Evolutionary conservation across 1,140 invertebrate species (phyloP), one percentile per base, ranked within the genome.

Genomic region (Bombus waltoni): DNA sequence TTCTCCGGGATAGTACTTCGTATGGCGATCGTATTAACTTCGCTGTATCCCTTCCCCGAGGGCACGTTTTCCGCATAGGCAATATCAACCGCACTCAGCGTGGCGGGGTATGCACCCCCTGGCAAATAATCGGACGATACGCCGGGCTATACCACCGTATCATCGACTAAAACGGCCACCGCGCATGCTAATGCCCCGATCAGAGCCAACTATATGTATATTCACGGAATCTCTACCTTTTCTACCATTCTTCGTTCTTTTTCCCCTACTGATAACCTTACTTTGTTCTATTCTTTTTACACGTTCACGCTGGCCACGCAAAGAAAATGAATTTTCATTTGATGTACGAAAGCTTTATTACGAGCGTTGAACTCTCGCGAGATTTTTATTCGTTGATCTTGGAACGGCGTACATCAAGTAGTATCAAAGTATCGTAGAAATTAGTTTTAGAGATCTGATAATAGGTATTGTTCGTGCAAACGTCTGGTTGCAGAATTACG

Each of bases 61-160:
- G 89, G 85, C 91, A 92, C 91, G 90, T 92, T 89, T 92, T 86
- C 89, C 88, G 89, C 89, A 91, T 87, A 91, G 92, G 88, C 91
- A 91, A 92, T 92, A 92, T 92, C 87, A 90, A 87, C 88, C 88
- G 79, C 80, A 75, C 77, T 77, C 68, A 85, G 77, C 86, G 76
- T 77, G 83, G 44, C 42, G 71, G 75, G 66, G 81, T 85, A 71
- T 86, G 78, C 85, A 87, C 78, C 85, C 82, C 59, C 75, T 81
- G 84, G 88, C 91, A 89, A 92, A 92, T 93, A 91, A 92, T 92
- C 88, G 91, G 83, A 85, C 89, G 88, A 89, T 91, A 83, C 86
- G 83, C 76, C n/a, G 53, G 3, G 53, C 44, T 81, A 74, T 81
- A 38, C 32, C 80, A 80, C 82, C 70, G 83, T 81, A n/a, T 87